Evolutionary conservation across 2,797 vertebrate species (phyloP).

Genomic region (Morus bassanus): DNA sequence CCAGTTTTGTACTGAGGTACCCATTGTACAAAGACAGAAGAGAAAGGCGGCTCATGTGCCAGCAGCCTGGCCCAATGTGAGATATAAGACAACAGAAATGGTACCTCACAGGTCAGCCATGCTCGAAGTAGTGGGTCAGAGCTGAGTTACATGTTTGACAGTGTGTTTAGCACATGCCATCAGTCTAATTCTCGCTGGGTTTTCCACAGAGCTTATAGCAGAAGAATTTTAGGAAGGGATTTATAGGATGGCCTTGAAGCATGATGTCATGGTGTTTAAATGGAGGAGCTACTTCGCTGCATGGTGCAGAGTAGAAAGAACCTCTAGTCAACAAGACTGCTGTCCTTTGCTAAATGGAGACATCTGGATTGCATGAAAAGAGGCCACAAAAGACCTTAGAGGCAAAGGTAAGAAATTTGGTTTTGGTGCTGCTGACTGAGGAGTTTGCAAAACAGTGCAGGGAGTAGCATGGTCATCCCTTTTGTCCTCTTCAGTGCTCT

Average conservation of each 20-base stretch:
- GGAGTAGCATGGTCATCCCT: neutral
- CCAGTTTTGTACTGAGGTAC: neutral
- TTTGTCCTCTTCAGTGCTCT: neutral
- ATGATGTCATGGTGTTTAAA: neutral
- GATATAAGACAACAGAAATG: neutral
- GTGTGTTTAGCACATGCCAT: neutral
- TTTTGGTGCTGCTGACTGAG: neutral
- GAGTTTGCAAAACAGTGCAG: neutral
- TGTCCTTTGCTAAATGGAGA: neutral
- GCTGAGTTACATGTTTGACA: neutral
- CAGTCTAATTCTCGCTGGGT: neutral
- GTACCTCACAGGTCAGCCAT: neutral
- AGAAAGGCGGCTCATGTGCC: neutral
- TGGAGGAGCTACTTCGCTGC: neutral
- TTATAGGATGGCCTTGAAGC: neutral
- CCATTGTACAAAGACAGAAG: neutral
- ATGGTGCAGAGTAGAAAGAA: neutral
- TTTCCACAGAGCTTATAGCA: neutral
- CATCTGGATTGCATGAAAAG: neutral
- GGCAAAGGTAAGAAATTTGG: neutral
- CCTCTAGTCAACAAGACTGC: neutral
- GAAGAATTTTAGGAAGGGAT: slow-evolving; percentile 3
- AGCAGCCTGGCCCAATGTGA: neutral
- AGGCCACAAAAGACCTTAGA: neutral
- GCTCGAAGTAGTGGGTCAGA: neutral